Conservation (phyloP, 2,113 vertebrate species). For the Paralichthys olivaceus region DNA sequence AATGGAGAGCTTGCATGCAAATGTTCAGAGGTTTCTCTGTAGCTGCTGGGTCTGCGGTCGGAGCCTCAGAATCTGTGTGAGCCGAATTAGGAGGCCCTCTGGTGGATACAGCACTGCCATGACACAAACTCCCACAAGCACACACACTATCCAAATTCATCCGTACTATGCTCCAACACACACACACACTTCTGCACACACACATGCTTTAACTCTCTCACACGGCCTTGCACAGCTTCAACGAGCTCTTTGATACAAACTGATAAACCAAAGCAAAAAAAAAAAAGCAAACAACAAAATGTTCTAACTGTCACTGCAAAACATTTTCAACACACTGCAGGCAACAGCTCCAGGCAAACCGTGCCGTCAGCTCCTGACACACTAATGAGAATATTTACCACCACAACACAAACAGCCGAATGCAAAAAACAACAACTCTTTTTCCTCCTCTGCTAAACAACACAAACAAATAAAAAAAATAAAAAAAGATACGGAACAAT, state of each 20-base stretch:
- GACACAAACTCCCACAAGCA: conserved; percentile 44
- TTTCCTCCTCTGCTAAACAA: conserved; percentile 12
- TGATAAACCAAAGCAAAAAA: neutral
- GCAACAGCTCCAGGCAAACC: conserved; percentile 43
- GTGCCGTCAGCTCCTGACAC: conserved; percentile 44
- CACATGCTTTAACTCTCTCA: conserved; percentile 14
- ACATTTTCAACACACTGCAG: conserved; percentile 21
- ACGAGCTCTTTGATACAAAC: conserved; percentile 19
- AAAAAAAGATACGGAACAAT: conserved; percentile 31
- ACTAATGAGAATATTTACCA: conserved; percentile 41
- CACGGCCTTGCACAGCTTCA: conserved; percentile 44
- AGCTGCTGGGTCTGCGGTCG: conserved; percentile 31
- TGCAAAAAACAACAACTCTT: conserved; percentile 23
- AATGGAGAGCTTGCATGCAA: conserved; percentile 2
- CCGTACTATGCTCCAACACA: conserved; percentile 37
- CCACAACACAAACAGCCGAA: conserved; percentile 46
- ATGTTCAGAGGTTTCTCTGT: conserved; percentile 64
- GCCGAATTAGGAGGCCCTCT: conserved; percentile 97
- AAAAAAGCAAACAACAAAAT: neutral
- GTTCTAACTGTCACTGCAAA: neutral
- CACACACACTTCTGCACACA: conserved; percentile 13
- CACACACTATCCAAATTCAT: conserved; percentile 23
- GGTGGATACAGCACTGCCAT: conserved; percentile 85
- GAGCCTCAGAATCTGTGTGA: conserved; percentile 23
- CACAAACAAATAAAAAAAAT: conserved; percentile 14